phyloP scores from a whole-genome alignment of 2,113 vertebrate genomes.

The Callospermophilus lateralis region DNA sequence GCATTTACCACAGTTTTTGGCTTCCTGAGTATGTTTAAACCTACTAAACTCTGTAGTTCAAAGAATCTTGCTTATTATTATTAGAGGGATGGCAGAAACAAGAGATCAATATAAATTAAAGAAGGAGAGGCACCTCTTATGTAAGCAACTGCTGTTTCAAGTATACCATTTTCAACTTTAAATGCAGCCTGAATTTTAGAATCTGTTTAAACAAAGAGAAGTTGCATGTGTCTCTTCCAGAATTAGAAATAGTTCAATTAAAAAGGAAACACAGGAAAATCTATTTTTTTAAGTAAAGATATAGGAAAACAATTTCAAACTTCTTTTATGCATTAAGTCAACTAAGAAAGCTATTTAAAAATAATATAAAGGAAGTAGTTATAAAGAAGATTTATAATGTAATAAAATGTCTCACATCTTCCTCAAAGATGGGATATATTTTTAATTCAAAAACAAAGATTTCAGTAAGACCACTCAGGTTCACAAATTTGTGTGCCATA shows the following conservation, averaged over 20 bases:
- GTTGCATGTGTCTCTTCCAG: neutral
- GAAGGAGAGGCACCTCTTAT: neutral
- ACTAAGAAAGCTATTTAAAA: slow-evolving; percentile 33
- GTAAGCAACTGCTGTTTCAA: neutral
- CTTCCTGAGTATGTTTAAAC: neutral
- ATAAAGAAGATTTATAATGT: neutral
- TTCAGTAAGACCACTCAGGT: neutral
- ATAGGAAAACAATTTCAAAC: neutral
- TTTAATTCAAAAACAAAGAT: neutral
- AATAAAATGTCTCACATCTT: neutral
- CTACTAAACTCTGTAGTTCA: neutral
- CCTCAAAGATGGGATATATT: neutral
- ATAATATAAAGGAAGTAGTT: neutral
- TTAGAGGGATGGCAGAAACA: neutral
- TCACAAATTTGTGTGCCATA: neutral
- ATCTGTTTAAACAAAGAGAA: neutral
- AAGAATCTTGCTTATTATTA: neutral
- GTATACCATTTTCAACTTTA: neutral
- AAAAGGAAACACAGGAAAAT: neutral
- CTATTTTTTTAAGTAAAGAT: neutral
- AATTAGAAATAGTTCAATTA: neutral
- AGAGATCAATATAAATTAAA: neutral
- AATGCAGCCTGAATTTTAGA: neutral
- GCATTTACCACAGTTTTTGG: no score
- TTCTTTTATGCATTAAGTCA: neutral